Evolutionary conservation across 1,140 invertebrate species (phyloP), one percentile per base, ranked within the genome.

Genomic region (Aphaenogaster rudis): DNA sequence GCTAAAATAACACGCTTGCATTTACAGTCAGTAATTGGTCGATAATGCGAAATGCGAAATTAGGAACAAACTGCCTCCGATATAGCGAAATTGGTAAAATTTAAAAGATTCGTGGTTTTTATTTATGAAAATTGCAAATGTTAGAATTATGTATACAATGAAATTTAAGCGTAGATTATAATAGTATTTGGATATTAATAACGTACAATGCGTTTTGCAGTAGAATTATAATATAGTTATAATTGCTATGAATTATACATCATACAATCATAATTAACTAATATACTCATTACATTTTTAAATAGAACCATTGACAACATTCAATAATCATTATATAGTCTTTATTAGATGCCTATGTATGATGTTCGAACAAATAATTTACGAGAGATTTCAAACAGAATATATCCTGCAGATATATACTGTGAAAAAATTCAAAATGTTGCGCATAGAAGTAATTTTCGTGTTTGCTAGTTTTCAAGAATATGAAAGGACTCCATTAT

Each of bases 221-320:
- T n/a, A 21, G 8, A 76, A 76, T 67, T n/a, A 28, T 28, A 36
- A 82, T 74, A 1, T 33, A 21, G n/a, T 39, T 48, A 13, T 63
- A 76, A 48, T 82, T 72, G n/a, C 42, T 7, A 59, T 82, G 39
- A 72, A 45, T 82, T 82, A 72, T 48, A 74, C 52, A 64, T 78
- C 42, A 52, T n/a, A 13, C n/a, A 28, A 21, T 59, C 28, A 59
- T 82, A 82, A 61, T 59, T 69, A 81, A 67, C 36, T 72, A 59
- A 72, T 72, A 42, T 21, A 36, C 28, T 61, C 21, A 0, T 45
- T 45, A 21, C 15, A 21, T 82, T 82, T 72, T 81, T 72, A 2
- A 21, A 59, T n/a, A 21, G 15, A 71, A 17, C 3, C 1, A 0
- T 9, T 72, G 28, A 59, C 11, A 82, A 82, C 8, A 9, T 82